phyloP scores from a whole-genome alignment of 2,113 vertebrate species.

The Thamnophis sirtalis region DNA sequence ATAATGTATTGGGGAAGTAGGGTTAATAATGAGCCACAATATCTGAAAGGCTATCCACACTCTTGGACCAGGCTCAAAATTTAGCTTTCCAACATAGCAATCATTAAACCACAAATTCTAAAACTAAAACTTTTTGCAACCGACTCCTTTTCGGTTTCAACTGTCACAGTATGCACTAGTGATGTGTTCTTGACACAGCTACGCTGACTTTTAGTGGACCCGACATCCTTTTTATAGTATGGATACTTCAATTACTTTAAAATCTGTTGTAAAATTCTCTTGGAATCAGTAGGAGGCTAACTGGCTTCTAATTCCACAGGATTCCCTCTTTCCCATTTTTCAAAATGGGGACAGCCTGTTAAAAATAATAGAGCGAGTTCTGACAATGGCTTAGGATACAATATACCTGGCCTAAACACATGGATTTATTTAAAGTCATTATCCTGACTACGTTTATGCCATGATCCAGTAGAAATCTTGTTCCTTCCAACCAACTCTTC shows the following conservation, averaged over 20 bases:
- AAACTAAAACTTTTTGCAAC: background rate
- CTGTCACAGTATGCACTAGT: background rate
- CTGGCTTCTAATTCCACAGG: background rate
- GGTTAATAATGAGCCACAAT: conserved; percentile 21
- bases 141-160: background rate
- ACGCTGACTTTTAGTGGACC: background rate
- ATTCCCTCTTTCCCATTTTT: background rate
- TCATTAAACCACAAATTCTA: background rate
- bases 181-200: background rate
- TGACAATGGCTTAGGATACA: background rate
- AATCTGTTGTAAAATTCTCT: background rate
- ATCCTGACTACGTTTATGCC: background rate
- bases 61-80: background rate
- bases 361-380: background rate
- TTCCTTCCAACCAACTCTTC: background rate
- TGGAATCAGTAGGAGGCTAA: background rate
- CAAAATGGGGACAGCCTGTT: background rate
- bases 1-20: background rate
- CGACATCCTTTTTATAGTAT: background rate
- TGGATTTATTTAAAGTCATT: background rate
- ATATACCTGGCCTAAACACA: background rate
- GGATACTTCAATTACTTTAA: background rate
- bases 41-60: background rate
- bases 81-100: background rate
- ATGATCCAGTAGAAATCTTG: background rate